Percentiles rank a stretch among this genome's conserved stretches.
These are phyloP conservation scores for Sebastiscus albofasciatus DNA, from an alignment of 2,797 vertebrate species.

Conservation along the genomic window DNA sequence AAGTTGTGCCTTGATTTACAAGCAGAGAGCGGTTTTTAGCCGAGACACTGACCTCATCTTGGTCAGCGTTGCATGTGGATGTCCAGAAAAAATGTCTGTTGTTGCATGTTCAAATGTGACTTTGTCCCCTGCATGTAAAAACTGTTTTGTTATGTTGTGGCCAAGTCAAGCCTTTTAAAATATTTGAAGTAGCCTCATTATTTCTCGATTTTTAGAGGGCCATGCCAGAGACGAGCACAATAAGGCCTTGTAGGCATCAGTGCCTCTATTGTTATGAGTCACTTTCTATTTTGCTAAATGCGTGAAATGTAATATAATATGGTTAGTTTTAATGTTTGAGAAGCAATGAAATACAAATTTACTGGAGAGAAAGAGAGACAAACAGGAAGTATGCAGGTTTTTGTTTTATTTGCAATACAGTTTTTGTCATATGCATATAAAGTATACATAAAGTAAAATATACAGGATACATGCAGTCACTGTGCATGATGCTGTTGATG, in stretches of 20 bases:
- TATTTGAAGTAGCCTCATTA: conserved; percentile 14
- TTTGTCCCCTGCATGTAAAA: conserved; percentile 33
- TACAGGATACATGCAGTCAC: not conserved
- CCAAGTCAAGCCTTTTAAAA: conserved; percentile 32
- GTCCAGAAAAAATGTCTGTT: conserved; percentile 38
- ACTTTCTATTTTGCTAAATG: conserved; percentile 4
- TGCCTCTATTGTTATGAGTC: not conserved
- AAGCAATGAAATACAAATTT: not conserved
- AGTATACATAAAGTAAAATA: not conserved
- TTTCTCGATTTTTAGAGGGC: not conserved
- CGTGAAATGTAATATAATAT: conserved; percentile 7
- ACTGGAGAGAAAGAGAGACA: not conserved
- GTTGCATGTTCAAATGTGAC: conserved; percentile 35
- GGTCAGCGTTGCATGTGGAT: conserved; percentile 41
- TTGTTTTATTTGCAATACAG: not conserved
- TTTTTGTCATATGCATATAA: conserved; percentile 2
- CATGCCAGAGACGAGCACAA: conserved; percentile 1
- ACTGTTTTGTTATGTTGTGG: conserved; percentile 19
- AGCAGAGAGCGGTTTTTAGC: conserved; percentile 47
- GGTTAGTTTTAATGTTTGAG: not conserved
- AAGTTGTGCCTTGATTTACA: conserved; percentile 66
- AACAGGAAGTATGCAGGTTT: not conserved
- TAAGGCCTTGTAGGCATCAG: conserved; percentile 8
- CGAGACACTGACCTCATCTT: conserved; percentile 70
- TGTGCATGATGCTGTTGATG: not conserved